A percentile compares a stretch with the other conserved stretches of the same genome.
These are phyloP conservation scores for Lasaia peninsularis DNA, from an alignment of 1,140 invertebrate genomes.

Conservation along the genomic window DNA sequence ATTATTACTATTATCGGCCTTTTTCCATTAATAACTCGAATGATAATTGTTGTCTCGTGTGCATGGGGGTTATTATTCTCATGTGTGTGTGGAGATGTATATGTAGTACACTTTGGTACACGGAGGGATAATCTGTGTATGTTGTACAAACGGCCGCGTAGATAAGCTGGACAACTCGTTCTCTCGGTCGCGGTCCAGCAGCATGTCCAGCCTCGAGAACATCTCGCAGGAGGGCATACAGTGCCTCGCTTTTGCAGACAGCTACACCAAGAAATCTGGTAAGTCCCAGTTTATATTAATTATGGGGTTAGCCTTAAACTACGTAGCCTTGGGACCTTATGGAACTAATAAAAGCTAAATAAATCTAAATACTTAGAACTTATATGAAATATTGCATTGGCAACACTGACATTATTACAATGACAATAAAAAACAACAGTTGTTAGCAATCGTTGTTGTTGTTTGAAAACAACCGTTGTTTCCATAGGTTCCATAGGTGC, in stretches of 20 bases:
- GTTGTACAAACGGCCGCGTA: conserved; percentile 84
- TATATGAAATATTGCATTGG: no score
- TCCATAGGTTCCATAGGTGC: no score
- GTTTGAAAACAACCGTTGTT: no score
- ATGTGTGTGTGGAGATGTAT: neutral
- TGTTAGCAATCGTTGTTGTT: no score
- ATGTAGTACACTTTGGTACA: neutral
- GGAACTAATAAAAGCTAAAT: no score
- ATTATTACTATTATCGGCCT: no score
- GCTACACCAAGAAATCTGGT: conserved; percentile 96
- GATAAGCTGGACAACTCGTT: conserved; percentile 98
- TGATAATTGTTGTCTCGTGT: neutral
- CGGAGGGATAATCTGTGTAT: conserved; percentile 50
- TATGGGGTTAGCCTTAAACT: neutral
- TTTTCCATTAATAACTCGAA: no score
- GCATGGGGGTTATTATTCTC: conserved; percentile 17
- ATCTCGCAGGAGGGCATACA: conserved; percentile 97
- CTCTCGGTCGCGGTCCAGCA: conserved; percentile 96
- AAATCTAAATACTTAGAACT: no score
- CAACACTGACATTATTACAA: no score
- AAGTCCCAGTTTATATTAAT: conserved; percentile 28
- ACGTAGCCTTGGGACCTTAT: no score
- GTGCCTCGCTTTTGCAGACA: conserved; percentile 96
- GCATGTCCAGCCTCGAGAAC: conserved; percentile 98
- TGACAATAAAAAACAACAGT: no score